Evolutionary conservation across 2,888 invertebrate species (phyloP).

Genomic region (Tetrapedia diversipes): DNA sequence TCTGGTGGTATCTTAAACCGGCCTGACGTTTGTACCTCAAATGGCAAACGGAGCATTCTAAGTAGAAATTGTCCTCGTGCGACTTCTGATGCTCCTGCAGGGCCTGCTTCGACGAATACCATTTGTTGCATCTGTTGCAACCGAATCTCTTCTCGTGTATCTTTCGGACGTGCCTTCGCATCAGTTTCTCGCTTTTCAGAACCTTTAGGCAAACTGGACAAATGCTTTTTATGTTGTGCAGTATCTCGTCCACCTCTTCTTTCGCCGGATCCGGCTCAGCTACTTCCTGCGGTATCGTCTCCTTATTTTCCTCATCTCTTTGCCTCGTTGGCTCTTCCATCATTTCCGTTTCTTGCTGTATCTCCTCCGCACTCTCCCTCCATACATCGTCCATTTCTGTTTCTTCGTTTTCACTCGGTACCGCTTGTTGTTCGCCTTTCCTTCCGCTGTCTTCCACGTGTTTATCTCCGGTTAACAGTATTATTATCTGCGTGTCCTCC

Average conservation of each 20-base stretch:
- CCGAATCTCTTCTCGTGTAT: constrained; percentile 65
- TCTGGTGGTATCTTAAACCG: constrained; percentile 60
- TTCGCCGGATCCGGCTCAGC: background rate
- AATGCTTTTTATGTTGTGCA: constrained; percentile 50
- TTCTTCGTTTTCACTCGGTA: background rate
- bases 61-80: constrained; percentile 64
- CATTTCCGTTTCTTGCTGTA: too few relatives aligned
- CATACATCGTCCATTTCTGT: background rate
- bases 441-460: background rate
- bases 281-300: background rate
- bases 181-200: constrained; percentile 55
- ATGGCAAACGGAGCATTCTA: constrained; percentile 67
- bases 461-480: background rate
- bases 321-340: background rate
- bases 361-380: too few relatives aligned
- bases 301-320: background rate
- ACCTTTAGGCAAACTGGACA: constrained; percentile 70
- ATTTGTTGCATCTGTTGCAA: constrained; percentile 62
- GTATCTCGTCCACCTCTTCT: constrained; percentile 35
- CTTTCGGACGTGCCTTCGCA: constrained; percentile 62
- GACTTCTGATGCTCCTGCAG: constrained; percentile 62
- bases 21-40: constrained; percentile 63
- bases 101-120: constrained; percentile 14
- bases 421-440: background rate
- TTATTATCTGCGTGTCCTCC: too few relatives aligned